Base-by-base conservation (phyloP, 2,797 vertebrate species). In the Anguilla megastoma region DNA sequence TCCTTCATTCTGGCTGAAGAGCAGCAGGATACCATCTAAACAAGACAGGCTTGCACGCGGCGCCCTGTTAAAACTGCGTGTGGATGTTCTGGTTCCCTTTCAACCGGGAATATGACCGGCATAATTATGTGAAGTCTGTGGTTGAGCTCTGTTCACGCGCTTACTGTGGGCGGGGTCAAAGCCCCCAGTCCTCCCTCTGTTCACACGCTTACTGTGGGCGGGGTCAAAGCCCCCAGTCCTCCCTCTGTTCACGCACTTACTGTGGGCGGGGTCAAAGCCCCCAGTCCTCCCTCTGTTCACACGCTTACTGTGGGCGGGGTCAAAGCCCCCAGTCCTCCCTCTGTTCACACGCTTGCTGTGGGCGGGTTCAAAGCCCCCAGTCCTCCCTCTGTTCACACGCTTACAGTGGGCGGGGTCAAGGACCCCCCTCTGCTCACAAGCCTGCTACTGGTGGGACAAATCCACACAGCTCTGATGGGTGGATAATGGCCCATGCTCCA, bases 21-120 rank as follows among this genome's bases (percentile, higher is more conserved):
- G 30, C 18, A 56, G 50, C 63, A 30, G 21, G 86, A 50, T 33
- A 52, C 30, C 16, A 80, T 36, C 33, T 52, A 41, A 56, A 1
- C n/a, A 58, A 27, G 50, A 14, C 41, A 2, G 16, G 24, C 52
- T 86, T 27, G 54, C 14, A 18, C 54, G 60, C 52, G 58, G 8
- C 27, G n/a, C 21, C 41, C 63, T 41, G 79, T 12, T 74, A 86
- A 56, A 86, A 41, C 63, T 50, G 41, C 36, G 52, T 69, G 76
- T 80, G 71, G 84, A n/a, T 66, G 10, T 74, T 66, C 50, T 58
- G 86, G 63, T 63, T 90, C 69, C 50, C 82, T 50, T 14, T 56
- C 54, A 56, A 56, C 12, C 54, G 14, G 14, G 10, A 56, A 1
- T 56, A 56, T 12, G 14, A 16, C 10, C 54, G 14, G 54, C 14